Evolutionary conservation across 2,888 invertebrate genomes (phyloP).

Genomic region (Noctua janthe): DNA sequence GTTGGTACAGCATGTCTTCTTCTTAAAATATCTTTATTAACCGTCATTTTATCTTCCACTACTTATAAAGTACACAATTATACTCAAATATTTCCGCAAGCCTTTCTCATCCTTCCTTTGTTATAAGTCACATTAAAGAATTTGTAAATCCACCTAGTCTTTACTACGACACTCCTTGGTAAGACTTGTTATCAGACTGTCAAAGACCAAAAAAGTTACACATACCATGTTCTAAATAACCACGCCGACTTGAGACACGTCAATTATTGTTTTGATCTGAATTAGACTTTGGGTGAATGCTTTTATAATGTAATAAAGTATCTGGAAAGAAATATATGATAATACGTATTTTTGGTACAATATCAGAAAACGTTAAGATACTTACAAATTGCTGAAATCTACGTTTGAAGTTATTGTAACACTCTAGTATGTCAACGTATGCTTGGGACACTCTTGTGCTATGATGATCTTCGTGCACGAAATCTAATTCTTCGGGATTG

Average conservation of each 20-base stretch:
- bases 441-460: constrained; percentile 17
- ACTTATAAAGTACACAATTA: neutral
- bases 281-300: neutral
- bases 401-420: constrained; percentile 27
- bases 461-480: neutral
- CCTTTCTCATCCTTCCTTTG: neutral
- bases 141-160: too few relatives aligned
- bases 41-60: neutral
- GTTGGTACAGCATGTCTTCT: neutral
- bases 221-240: neutral
- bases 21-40: neutral
- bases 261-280: neutral
- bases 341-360: neutral
- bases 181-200: neutral
- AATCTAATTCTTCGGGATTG: neutral
- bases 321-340: constrained; percentile 27
- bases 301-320: constrained; percentile 25
- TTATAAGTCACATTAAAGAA: neutral
- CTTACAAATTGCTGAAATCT: constrained; percentile 38
- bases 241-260: neutral
- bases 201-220: neutral
- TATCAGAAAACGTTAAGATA: neutral
- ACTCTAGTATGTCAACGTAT: constrained; percentile 41
- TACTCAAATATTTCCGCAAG: neutral
- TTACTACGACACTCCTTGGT: neutral